phyloP scores from a whole-genome alignment of 1,140 invertebrate genomes.

The Drosophila bocqueti region DNA sequence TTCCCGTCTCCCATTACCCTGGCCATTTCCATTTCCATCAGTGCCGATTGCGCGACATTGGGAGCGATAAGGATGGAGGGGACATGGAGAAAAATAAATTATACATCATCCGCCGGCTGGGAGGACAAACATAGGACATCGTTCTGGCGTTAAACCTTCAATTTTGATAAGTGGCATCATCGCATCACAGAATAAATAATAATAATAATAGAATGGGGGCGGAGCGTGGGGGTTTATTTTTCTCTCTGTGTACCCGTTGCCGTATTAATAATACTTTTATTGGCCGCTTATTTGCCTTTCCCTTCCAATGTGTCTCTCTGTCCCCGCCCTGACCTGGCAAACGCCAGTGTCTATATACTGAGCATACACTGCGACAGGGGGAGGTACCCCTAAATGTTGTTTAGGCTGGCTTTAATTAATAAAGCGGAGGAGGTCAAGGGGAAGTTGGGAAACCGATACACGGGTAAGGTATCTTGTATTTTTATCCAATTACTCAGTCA shows the following conservation, averaged over 20 bases:
- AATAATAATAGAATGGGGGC: slow-evolving; percentile 10
- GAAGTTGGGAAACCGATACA: not conserved
- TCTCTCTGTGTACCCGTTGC: slow-evolving; percentile 48
- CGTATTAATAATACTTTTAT: slow-evolving; percentile 82
- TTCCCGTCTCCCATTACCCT: slow-evolving; percentile 13
- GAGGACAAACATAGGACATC: slow-evolving; percentile 7
- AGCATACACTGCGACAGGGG: not conserved
- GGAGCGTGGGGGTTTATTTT: not conserved
- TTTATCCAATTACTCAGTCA: slow-evolving; percentile 18
- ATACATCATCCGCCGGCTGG: slow-evolving; percentile 10
- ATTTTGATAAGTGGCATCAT: slow-evolving; percentile 39
- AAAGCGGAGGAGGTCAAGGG: slow-evolving; percentile 11
- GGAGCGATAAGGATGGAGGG: slow-evolving; percentile 16
- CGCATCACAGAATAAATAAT: slow-evolving; percentile 4
- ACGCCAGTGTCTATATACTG: slow-evolving; percentile 23
- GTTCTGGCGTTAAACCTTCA: slow-evolving; percentile 12
- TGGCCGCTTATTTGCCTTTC: slow-evolving; percentile 75
- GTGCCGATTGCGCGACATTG: slow-evolving; percentile 20
- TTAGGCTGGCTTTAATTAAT: slow-evolving; percentile 56
- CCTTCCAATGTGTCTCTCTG: slow-evolving; percentile 9
- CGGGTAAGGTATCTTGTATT: not conserved
- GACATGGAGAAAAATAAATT: slow-evolving; percentile 30
- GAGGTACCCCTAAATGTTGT: not conserved
- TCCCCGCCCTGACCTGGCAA: slow-evolving; percentile 39
- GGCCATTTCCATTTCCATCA: slow-evolving; percentile 35